These are phyloP conservation scores for Indicator indicator DNA, from an alignment of 2,113 vertebrate genomes.

Conservation along the genomic window DNA sequence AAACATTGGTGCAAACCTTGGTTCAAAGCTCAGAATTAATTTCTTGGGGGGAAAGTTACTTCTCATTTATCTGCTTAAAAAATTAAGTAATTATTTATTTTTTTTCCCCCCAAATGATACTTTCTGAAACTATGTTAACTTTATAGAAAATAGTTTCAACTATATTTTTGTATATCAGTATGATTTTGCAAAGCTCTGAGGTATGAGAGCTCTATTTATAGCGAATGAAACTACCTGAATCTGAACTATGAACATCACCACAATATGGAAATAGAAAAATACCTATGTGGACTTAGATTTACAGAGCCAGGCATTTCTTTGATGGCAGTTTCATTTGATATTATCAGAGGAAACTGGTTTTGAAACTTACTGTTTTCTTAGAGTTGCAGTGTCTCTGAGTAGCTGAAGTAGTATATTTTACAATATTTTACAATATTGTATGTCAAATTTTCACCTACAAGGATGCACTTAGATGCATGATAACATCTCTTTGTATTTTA, in stretches of 20 bases:
- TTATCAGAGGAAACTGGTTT: neutral
- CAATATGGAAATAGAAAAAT: neutral
- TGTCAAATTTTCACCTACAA: neutral
- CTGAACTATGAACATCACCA: neutral
- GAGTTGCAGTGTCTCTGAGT: neutral
- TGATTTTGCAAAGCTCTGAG: neutral
- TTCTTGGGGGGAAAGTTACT: neutral
- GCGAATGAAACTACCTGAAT: neutral
- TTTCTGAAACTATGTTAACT: neutral
- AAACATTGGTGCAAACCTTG: neutral
- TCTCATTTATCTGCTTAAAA: neutral
- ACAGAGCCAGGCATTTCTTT: neutral
- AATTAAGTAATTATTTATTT: neutral
- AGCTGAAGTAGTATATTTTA: neutral
- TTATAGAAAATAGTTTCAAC: neutral
- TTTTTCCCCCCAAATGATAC: neutral
- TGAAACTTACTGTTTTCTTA: neutral
- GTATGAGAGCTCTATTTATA: neutral
- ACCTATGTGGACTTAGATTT: neutral
- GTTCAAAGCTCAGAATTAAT: neutral
- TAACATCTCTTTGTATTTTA: neutral
- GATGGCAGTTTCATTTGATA: neutral
- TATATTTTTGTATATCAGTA: neutral
- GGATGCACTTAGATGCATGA: neutral
- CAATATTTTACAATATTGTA: neutral